A percentile compares a stretch with the other conserved stretches of the same genome.
Evolutionary conservation across 2,888 invertebrate genomes (phyloP).

Genomic region (Lycophotia porphyrea): DNA sequence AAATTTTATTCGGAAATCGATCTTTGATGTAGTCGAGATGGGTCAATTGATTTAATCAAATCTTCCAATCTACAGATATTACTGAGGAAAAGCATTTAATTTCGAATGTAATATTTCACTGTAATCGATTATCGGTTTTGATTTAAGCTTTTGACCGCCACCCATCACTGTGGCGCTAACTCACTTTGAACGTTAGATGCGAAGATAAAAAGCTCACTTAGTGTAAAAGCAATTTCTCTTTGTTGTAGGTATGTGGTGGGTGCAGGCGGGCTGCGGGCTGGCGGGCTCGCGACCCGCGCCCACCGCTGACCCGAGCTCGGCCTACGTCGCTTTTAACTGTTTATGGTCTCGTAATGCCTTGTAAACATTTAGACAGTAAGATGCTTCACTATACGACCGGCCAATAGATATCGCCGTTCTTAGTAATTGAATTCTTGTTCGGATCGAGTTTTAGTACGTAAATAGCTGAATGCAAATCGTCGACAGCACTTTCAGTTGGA

Average conservation of each 20-base stretch:
- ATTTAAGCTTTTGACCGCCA: conserved; percentile 25
- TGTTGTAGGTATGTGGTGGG: conserved; percentile 65
- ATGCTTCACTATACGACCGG: conserved; percentile 80
- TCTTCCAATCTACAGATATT: conserved; percentile 11
- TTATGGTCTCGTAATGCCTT: conserved; percentile 78
- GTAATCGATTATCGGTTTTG: conserved; percentile 30
- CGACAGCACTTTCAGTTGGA: conserved; percentile 59
- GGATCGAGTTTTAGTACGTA: conserved; percentile 72
- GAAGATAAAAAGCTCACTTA: conserved; percentile 59
- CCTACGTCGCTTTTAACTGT: conserved; percentile 75
- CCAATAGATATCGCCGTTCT: conserved; percentile 72
- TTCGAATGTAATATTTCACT: conserved; percentile 20
- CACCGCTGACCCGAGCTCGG: conserved; percentile 72
- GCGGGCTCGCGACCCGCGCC: conserved; percentile 59
- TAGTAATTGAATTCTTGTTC: conserved; percentile 75
- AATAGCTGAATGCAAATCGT: conserved; percentile 75
- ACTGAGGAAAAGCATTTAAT: conserved; percentile 21
- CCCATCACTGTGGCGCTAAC: conserved; percentile 34
- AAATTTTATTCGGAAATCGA: conserved; percentile 44
- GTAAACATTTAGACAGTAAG: conserved; percentile 81
- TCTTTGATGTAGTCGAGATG: conserved; percentile 38
- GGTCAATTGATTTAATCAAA: conserved; percentile 49
- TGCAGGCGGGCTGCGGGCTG: conserved; percentile 44
- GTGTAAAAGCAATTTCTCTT: conserved; percentile 65
- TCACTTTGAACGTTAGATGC: conserved; percentile 47